These are phyloP conservation scores for Aphyosemion australe DNA, from an alignment of 2,113 vertebrate genomes.

Conservation along the genomic window DNA sequence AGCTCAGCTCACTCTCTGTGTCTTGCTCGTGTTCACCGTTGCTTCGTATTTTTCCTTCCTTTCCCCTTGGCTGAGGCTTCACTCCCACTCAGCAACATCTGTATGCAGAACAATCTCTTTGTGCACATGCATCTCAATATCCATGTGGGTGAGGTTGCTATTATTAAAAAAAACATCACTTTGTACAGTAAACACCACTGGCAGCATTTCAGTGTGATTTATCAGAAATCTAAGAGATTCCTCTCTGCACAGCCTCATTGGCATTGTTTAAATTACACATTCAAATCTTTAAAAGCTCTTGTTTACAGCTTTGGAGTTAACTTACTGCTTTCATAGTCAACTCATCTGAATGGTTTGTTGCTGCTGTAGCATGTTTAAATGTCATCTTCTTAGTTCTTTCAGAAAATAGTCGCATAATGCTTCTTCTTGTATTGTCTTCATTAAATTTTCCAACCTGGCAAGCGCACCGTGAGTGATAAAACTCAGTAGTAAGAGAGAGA, in stretches of 20 bases:
- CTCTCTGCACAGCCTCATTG: conserved; percentile 8
- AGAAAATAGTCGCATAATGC: conserved; percentile 11
- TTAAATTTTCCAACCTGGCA: conserved; percentile 49
- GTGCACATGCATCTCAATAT: conserved; percentile 37
- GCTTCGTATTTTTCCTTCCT: conserved; percentile 41
- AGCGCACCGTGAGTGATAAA: conserved; percentile 24
- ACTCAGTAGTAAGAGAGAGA: conserved; percentile 58
- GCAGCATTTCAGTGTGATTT: conserved; percentile 30
- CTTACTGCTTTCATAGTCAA: conserved; percentile 20
- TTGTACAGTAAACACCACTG: conserved; percentile 33
- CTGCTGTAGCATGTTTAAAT: not conserved
- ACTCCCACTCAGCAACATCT: conserved; percentile 70
- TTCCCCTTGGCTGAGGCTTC: conserved; percentile 51
- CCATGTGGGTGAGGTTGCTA: conserved; percentile 49
- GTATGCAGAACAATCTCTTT: conserved; percentile 57
- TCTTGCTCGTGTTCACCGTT: conserved; percentile 14
- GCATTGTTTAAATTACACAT: conserved; percentile 33
- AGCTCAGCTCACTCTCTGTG: conserved; percentile 34
- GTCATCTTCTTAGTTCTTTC: not conserved
- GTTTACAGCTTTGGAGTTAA: conserved; percentile 9
- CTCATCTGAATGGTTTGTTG: not conserved
- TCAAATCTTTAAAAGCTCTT: conserved; percentile 1
- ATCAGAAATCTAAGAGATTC: conserved; percentile 25
- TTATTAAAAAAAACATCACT: conserved; percentile 50
- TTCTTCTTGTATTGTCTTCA: conserved; percentile 31